phyloP scores from a whole-genome alignment of 1,140 invertebrate species.

The Drosophila carrolli region DNA sequence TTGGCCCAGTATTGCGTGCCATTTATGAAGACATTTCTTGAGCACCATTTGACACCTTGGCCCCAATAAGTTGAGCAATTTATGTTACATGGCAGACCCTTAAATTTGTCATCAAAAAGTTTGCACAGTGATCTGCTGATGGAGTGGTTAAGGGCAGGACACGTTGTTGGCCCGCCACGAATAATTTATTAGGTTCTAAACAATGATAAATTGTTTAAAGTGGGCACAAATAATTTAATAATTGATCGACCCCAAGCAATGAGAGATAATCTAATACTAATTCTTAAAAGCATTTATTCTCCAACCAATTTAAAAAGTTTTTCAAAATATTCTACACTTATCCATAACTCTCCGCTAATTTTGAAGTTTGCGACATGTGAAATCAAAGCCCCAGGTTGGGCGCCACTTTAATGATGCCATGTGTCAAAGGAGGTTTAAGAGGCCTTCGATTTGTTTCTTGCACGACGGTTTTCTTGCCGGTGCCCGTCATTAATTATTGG shows the following conservation, averaged over 20 bases:
- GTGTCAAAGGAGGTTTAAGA: slow-evolving; percentile 15
- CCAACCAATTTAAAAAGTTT: background rate
- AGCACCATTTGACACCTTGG: slow-evolving; percentile 53
- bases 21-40: slow-evolving; percentile 42
- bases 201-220: slow-evolving; percentile 5
- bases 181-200: slow-evolving; percentile 30
- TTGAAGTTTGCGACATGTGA: background rate
- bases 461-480: background rate
- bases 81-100: slow-evolving; percentile 42
- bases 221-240: too few species aligned
- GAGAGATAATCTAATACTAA: too few species aligned
- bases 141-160: background rate
- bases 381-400: background rate
- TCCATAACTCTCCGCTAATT: background rate
- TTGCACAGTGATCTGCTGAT: slow-evolving; percentile 8
- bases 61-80: slow-evolving; percentile 49
- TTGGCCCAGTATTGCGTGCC: slow-evolving; percentile 33
- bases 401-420: slow-evolving; percentile 5
- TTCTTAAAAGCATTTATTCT: too few species aligned
- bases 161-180: slow-evolving; percentile 6
- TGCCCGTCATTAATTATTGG: slow-evolving; percentile 45
- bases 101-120: slow-evolving; percentile 43
- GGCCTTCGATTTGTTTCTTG: slow-evolving; percentile 21
- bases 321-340: background rate
- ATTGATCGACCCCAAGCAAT: too few species aligned